Conservation (phyloP, 2,113 vertebrate species). For the Pangasianodon gigas region DNA sequence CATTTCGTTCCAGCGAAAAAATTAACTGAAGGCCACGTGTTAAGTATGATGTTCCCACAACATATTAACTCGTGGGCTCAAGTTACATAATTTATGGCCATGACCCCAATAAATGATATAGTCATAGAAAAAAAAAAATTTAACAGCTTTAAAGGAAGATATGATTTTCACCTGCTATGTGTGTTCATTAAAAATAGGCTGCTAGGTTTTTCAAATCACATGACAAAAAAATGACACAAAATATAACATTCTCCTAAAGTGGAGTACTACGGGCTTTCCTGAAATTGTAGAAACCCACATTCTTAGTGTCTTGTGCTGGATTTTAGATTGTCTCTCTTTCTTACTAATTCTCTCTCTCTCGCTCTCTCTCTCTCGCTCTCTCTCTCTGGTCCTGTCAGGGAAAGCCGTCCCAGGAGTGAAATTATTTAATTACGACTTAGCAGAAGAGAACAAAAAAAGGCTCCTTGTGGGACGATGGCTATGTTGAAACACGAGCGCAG, state of each 20-base stretch:
- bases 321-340: not conserved
- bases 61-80: not conserved
- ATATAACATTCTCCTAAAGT: not conserved
- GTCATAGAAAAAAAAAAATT: not conserved
- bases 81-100: not conserved
- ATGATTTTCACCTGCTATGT: not conserved
- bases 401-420: constrained; percentile 46
- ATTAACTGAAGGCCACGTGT: not conserved
- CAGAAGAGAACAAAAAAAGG: constrained; percentile 42
- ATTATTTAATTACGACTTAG: constrained; percentile 57
- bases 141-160: not conserved
- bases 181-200: not conserved
- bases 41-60: not conserved
- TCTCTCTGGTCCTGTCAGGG: constrained; percentile 12
- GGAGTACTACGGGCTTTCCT: not conserved
- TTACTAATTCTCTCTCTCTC: not conserved
- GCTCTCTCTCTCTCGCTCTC: not conserved
- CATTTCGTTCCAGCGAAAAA: not conserved
- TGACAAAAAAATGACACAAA: not conserved
- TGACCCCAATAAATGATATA: too few relatives aligned
- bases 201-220: not conserved
- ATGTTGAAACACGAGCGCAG: constrained; percentile 43
- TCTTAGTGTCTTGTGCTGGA: not conserved
- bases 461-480: constrained; percentile 46
- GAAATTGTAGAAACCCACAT: not conserved